Percentiles rank a stretch among this genome's conserved stretches.
phyloP scores from a whole-genome alignment of 2,113 vertebrate species.

The Leptodactylus fuscus region DNA sequence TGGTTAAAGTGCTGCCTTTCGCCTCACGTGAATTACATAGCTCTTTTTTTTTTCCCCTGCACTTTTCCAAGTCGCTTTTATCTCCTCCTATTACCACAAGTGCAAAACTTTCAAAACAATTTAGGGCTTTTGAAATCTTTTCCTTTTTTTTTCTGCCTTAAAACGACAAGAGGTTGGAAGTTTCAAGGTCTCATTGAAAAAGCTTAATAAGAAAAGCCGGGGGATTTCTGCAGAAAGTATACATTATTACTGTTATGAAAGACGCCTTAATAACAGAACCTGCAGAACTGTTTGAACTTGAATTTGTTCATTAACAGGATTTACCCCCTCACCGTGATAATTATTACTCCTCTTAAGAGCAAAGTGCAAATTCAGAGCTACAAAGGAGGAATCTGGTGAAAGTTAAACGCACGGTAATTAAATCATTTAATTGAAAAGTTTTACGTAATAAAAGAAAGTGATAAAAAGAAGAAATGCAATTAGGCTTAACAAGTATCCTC shows the following conservation, averaged over 20 bases:
- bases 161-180: slow-evolving; percentile 68
- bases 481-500: slow-evolving; percentile 46
- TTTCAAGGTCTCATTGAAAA: slow-evolving; percentile 74
- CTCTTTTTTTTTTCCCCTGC: too few relatives aligned
- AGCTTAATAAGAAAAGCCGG: slow-evolving; percentile 81
- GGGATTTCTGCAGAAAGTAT: slow-evolving; percentile 76
- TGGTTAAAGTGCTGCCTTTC: neutral
- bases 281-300: slow-evolving; percentile 86
- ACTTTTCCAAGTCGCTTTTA: neutral
- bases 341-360: slow-evolving; percentile 79
- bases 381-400: slow-evolving; percentile 80
- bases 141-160: slow-evolving; percentile 19
- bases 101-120: neutral
- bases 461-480: slow-evolving; percentile 55
- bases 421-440: slow-evolving; percentile 72
- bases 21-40: too few relatives aligned
- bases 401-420: slow-evolving; percentile 84
- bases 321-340: slow-evolving; percentile 83
- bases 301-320: slow-evolving; percentile 89
- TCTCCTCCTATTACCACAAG: neutral
- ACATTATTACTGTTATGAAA: slow-evolving; percentile 82
- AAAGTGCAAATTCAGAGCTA: slow-evolving; percentile 75
- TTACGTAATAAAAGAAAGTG: slow-evolving; percentile 63
- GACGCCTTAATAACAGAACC: slow-evolving; percentile 76
- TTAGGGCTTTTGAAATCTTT: slow-evolving; percentile 15